phyloP scores from a whole-genome alignment of 1,140 invertebrate genomes.

The Atopsyche davidsoni region DNA sequence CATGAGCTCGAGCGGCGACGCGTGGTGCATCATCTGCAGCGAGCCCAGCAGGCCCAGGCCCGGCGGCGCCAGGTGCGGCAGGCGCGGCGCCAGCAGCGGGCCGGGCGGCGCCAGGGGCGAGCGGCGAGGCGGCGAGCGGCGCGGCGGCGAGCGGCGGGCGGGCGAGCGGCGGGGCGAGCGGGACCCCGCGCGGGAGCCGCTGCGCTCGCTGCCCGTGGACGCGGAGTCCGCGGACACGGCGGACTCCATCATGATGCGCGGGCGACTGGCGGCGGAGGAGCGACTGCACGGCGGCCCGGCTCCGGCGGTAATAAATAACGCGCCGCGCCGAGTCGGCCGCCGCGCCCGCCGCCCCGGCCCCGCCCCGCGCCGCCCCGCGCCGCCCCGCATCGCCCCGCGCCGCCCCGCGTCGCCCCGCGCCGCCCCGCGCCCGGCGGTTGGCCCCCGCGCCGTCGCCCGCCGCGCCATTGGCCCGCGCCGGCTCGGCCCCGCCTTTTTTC shows the following conservation, averaged over 20 bases:
- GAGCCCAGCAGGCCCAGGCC: conserved; percentile 70
- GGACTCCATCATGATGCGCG: conserved; percentile 47
- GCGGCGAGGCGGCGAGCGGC: conserved; percentile 50
- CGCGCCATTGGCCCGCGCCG: conserved; percentile 17
- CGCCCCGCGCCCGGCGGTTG: conserved; percentile 18
- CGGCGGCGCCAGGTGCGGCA: conserved; percentile 66
- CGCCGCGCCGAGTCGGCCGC: conserved; percentile 17
- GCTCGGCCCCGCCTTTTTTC: conserved; percentile 15
- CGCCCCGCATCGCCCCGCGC: conserved; percentile 2
- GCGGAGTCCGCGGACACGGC: conserved; percentile 60
- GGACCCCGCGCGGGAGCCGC: conserved; percentile 51
- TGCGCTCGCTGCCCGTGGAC: conserved; percentile 58
- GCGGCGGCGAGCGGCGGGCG: conserved; percentile 48
- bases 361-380: conserved; percentile 9
- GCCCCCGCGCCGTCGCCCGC: conserved; percentile 6
- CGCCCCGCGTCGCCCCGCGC: not conserved
- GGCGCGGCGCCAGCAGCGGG: conserved; percentile 52
- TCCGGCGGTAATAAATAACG: conserved; percentile 27
- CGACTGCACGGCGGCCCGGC: conserved; percentile 25
- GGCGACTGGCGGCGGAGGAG: conserved; percentile 15
- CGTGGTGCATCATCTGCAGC: conserved; percentile 69
- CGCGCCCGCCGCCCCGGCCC: conserved; percentile 17
- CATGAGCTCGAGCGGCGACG: conserved; percentile 63
- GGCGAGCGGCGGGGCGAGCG: conserved; percentile 42
- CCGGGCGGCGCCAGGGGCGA: conserved; percentile 55